Evolutionary conservation across 2,888 invertebrate species (phyloP), one percentile per base, ranked within the genome.

Genomic region (Plusia festucae): DNA sequence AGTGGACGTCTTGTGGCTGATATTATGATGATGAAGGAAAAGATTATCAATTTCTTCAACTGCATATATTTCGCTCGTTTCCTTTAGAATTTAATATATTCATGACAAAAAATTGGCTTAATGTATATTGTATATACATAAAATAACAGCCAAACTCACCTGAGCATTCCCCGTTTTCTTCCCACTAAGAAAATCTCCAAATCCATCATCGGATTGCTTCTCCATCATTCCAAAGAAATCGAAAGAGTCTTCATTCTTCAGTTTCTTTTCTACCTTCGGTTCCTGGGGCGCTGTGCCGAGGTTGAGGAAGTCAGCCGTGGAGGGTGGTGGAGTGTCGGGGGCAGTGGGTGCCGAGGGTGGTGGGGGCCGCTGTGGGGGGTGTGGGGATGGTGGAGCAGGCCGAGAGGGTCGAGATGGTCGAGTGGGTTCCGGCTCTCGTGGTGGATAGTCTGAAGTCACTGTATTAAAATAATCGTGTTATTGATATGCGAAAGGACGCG

Each of bases 211-310:
- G 1, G 85, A 81, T 52, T 82, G 90, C 91, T 96, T 97, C 96
- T 88, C 94, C 94, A 91, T 90, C 91, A 94, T 89, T n/a, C 95
- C 94, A 71, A 95, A 95, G 88, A 95, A 94, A 70, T 97, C 97
- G 52, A 96, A 96, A 0, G 96, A 95, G 83, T 95, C 96, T 30
- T 90, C 90, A 65, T 81, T 90, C 73, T 91, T 90, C 20, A 93
- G 62, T 61, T 92, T 91, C 61, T 84, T 88, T 65, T 88, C 88
- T 0, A 70, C 32, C 52, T 78, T 81, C 7, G 78, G 62, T 60
- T 84, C 70, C 57, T 75, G 68, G 32, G 80, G 66, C 0, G 58
- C 46, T 2, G 55, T 44, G 11, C 70, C 68, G 0, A 94, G 72
- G 78, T 93, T 93, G 0, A 93, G 87, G 79, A 94, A 90, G 79